A percentile compares a stretch with the other conserved stretches of the same genome.
Conservation (phyloP, 53 echinoderm and acorn worm genomes). For the Crossaster papposus region DNA sequence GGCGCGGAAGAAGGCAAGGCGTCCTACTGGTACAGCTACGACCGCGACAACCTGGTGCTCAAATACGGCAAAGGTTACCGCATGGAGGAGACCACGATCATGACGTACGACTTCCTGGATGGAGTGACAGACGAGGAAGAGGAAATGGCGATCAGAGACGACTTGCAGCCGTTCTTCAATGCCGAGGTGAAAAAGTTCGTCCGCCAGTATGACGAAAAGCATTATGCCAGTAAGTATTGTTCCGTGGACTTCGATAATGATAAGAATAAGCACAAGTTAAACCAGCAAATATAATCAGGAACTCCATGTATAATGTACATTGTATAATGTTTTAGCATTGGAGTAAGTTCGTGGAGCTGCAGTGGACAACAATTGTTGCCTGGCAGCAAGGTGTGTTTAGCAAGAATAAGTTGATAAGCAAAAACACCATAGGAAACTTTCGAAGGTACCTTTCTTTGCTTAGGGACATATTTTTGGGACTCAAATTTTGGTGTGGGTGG, state of each 20-base stretch:
- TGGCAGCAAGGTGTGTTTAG: neutral
- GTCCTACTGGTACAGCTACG: slow-evolving; percentile 71
- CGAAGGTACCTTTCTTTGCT: too few species aligned
- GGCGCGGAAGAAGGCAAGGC: slow-evolving; percentile 28
- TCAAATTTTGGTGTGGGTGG: too few species aligned
- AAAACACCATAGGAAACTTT: neutral
- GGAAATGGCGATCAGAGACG: neutral
- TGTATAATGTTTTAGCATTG: too few species aligned
- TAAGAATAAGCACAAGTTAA: too few species aligned
- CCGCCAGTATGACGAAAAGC: slow-evolving; percentile 13
- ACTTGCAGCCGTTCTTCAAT: slow-evolving; percentile 42
- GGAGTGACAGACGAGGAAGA: neutral
- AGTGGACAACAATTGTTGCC: too few species aligned
- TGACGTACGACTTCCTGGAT: slow-evolving; percentile 41
- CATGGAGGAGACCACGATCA: slow-evolving; percentile 59
- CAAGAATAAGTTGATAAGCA: neutral
- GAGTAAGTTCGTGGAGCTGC: too few species aligned
- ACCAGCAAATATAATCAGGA: too few species aligned
- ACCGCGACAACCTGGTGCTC: slow-evolving; percentile 54
- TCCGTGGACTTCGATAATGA: neutral
- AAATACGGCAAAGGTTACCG: slow-evolving; percentile 69
- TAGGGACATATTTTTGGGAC: too few species aligned
- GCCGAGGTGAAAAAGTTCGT: slow-evolving; percentile 33
- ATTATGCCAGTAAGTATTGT: neutral
- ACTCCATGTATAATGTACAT: too few species aligned